Percentiles rank a stretch among this genome's conserved stretches.
Evolutionary conservation across 2,113 vertebrate species (phyloP).

Genomic region (Brachyhypopomus occidentalis): DNA sequence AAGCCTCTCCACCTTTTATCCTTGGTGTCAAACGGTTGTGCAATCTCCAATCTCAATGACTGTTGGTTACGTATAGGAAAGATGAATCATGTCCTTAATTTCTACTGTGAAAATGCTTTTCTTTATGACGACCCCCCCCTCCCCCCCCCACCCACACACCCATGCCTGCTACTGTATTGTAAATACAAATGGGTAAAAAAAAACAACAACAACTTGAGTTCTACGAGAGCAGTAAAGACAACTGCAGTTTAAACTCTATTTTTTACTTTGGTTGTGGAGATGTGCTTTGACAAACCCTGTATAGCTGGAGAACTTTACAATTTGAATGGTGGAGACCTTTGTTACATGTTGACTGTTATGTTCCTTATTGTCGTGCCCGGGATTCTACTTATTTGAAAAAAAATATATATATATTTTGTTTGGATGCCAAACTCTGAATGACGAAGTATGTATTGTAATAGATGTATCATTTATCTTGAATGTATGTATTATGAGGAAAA

Average conservation of each 20-base stretch:
- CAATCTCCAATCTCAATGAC: conserved; percentile 74
- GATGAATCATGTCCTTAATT: conserved; percentile 64
- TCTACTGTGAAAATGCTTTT: conserved; percentile 69
- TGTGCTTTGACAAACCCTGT: conserved; percentile 43
- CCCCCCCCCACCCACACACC: conserved; percentile 18
- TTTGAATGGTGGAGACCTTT: conserved; percentile 68
- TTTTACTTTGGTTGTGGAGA: conserved; percentile 72
- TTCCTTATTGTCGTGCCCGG: conserved; percentile 77
- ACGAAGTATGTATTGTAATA: conserved; percentile 73
- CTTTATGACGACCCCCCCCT: conserved; percentile 55
- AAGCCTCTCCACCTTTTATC: conserved; percentile 73
- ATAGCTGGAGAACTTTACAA: conserved; percentile 60
- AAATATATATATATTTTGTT: conserved; percentile 61
- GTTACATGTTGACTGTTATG: conserved; percentile 76
- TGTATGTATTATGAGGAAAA: conserved; percentile 73
- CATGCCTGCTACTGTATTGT: conserved; percentile 69
- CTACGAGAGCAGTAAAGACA: conserved; percentile 61
- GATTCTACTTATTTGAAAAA: conserved; percentile 63
- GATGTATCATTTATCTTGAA: conserved; percentile 77
- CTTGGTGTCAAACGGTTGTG: conserved; percentile 67
- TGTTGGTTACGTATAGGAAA: conserved; percentile 72
- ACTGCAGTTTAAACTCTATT: conserved; percentile 73
- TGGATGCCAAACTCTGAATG: conserved; percentile 69
- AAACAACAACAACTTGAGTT: conserved; percentile 67
- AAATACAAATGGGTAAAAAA: conserved; percentile 58